Base-by-base conservation (phyloP, 2,113 vertebrate genomes). In the Mesocricetus auratus region DNA sequence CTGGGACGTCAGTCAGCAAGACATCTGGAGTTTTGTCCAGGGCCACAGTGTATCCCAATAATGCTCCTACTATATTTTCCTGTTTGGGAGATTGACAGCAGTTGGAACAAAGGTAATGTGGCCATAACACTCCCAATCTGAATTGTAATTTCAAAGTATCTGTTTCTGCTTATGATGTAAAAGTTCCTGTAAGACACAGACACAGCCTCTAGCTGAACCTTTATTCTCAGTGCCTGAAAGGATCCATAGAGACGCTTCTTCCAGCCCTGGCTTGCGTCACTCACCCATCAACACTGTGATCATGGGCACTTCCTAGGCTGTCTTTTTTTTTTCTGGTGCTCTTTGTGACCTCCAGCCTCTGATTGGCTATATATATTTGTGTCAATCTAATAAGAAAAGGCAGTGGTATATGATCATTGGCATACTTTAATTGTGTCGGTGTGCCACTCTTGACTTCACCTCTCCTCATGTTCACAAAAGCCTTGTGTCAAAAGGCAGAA, bases 401-500 rank as follows among this genome's bases (percentile, higher is more conserved):
- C 42, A 42, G 6, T n/a, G 8, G 19, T 6, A 7, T 66, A 2
- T 42, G 19, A 31, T 83, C 39, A 26, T 66, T 29, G 58, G 42
- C 17, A 33, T 45, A 45, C 39, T 83, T 95, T 42, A 42, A 64
- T 42, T 33, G 7, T 39, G 33, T 22, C 17, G 6, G 56, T 21
- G 29, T 53, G 19, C 22, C 42, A 33, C 5, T 33, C 39, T 60
- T 66, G 6, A 89, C 36, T 90, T 89, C 42, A 47, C 56, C 16
- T 64, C 24, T 56, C 75, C 53, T 31, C 42, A 53, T 82, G 10
- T 85, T 69, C 71, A 45, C n/a, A 47, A 73, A 96, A 3, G n/a
- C 66, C 50, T 89, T 90, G 71, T 83, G 50, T 78, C 73, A 77
- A 93, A 90, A 75, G 26, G 15, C 21, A 86, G 45, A 53, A 90